Conservation (phyloP, 2,113 vertebrate genomes). For the Rhagologus leucostigma region DNA sequence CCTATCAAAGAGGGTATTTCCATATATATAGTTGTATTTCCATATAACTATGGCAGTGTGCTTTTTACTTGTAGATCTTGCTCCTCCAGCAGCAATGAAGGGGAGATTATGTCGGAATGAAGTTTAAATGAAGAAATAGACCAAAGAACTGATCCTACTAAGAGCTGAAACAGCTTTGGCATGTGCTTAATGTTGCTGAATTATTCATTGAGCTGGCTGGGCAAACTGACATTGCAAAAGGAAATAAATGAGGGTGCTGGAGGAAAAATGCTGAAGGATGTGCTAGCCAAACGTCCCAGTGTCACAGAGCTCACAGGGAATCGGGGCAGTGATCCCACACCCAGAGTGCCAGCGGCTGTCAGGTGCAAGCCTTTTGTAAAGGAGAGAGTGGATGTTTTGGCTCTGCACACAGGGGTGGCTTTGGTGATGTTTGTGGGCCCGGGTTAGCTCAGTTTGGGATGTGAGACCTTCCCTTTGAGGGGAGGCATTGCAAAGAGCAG, state of each 20-base stretch:
- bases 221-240: not conserved
- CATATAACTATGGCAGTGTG: not conserved
- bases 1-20: slow-evolving; percentile 12
- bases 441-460: not conserved
- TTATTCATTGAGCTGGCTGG: slow-evolving; percentile 23
- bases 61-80: not conserved
- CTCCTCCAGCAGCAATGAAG: not conserved
- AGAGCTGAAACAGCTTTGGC: not conserved
- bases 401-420: not conserved
- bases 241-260: not conserved
- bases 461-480: not conserved
- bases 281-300: not conserved
- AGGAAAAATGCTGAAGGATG: not conserved
- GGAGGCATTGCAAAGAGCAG: not conserved
- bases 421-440: not conserved
- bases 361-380: not conserved
- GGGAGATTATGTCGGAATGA: slow-evolving; percentile 1
- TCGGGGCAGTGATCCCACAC: not conserved
- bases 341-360: not conserved
- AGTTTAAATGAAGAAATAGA: not conserved
- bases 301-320: not conserved
- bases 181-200: slow-evolving; percentile 20
- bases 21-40: slow-evolving; percentile 35
- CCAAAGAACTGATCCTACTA: not conserved
- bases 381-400: not conserved